Base-by-base conservation (phyloP, 2,888 invertebrate species). In the Unio delphinus region DNA sequence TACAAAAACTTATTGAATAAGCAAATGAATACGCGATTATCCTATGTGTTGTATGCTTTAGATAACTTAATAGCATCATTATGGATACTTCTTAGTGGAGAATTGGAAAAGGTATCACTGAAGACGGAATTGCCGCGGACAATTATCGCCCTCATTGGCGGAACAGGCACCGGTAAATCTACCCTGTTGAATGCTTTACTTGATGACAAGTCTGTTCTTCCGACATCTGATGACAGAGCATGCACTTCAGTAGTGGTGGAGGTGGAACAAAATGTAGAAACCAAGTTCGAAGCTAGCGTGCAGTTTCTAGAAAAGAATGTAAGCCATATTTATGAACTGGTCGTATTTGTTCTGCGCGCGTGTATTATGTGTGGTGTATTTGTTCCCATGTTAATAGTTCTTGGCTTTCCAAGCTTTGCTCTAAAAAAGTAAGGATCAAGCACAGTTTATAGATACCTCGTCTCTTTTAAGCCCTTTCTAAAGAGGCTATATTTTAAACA, bases 201-300 rank as follows among this genome's bases (percentile, higher is more conserved):
- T 54, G 83, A 84, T 65, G 81, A 84, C 34, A 72, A 75, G 4
- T 76, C 75, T 66, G 77, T 85, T 18, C 75, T 86, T n/a, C 86
- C 86, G 3, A 86, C 86, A 1, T 86, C 86, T 1, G 84, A 85
- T 7, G 81, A 84, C 68, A 65, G 81, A 55, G 86, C 86, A 1
- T 86, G 86, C 69, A 86, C 86, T 4, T 83, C 86, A 7, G 85
- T 83, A 0, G 84, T 85, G 8, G 85, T 85, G 20, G 81, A 84
- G 68, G 78, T 85, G 6, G 67, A 74, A 4, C 64, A 78, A 45
- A 84, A 84, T 67, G 70, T 28, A 28, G 28, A 28, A n/a, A 80
- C 67, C 57, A 64, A 73, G 55, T 86, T 79, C 66, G 81, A 83
- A 69, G 84, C 83, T 11, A 82, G 85, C 61, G 82, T 86, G 26